These are phyloP conservation scores for Pyrgus malvae DNA, from an alignment of 2,888 invertebrate species.

Conservation along the genomic window DNA sequence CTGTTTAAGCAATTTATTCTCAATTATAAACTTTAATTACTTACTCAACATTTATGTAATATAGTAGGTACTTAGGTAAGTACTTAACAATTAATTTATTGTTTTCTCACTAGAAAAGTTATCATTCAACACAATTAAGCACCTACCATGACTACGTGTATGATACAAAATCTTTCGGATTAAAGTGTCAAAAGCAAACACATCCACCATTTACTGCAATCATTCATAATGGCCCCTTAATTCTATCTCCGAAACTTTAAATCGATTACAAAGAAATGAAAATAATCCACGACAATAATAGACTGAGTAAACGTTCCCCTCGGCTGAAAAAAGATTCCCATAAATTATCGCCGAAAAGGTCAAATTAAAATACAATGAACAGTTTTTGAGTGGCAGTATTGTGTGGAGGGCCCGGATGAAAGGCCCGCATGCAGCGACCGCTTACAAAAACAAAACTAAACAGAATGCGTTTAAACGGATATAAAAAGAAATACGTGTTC, in stretches of 20 bases:
- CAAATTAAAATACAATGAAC: slow-evolving; percentile 82
- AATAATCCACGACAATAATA: slow-evolving; percentile 72
- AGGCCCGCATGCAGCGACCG: slow-evolving; percentile 71
- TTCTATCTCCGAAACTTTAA: slow-evolving; percentile 54
- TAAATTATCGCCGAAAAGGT: slow-evolving; percentile 82
- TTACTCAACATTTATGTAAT: too few species aligned
- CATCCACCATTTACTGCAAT: slow-evolving; percentile 19
- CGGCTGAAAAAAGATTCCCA: slow-evolving; percentile 66
- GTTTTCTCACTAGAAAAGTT: too few species aligned
- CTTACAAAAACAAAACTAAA: slow-evolving; percentile 80
- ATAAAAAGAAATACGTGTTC: slow-evolving; percentile 79
- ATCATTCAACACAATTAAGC: too few species aligned
- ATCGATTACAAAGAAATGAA: slow-evolving; percentile 66
- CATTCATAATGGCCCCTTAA: slow-evolving; percentile 35
- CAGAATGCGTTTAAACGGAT: slow-evolving; percentile 80
- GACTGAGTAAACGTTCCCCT: slow-evolving; percentile 74
- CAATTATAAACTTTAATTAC: too few species aligned
- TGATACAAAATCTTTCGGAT: background rate
- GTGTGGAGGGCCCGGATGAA: slow-evolving; percentile 76
- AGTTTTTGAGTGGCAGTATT: slow-evolving; percentile 82
- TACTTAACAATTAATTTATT: too few species aligned
- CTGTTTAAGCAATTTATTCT: too few species aligned
- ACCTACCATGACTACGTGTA: too few species aligned
- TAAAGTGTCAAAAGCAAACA: slow-evolving; percentile 10
- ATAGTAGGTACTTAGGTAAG: too few species aligned